Evolutionary conservation across 2,113 vertebrate genomes (phyloP).

Genomic region (Peucedramus taeniatus): DNA sequence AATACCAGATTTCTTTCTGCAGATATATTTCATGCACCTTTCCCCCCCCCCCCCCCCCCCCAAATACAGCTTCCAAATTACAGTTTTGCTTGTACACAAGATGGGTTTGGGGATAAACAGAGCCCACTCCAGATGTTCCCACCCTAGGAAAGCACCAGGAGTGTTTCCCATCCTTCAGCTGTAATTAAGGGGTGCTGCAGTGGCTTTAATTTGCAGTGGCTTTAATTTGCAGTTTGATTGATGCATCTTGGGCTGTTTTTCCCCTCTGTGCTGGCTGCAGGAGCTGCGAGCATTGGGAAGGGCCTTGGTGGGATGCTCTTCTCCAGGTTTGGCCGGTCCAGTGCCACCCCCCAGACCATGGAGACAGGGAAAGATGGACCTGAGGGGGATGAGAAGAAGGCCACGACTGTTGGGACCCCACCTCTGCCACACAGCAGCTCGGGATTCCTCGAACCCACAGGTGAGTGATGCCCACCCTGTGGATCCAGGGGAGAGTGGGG

Average conservation of each 20-base stretch:
- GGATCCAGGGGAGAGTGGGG: background rate
- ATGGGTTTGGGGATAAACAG: background rate
- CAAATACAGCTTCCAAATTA: background rate
- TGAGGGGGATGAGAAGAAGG: slow-evolving; percentile 81
- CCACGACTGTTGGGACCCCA: slow-evolving; percentile 63
- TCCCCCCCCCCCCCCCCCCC: rapidly evolving
- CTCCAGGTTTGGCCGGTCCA: slow-evolving; percentile 90
- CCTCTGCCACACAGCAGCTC: slow-evolving; percentile 77
- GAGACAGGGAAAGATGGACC: slow-evolving; percentile 77
- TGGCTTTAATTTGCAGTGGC: background rate
- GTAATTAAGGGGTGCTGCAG: background rate
- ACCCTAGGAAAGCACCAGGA: slow-evolving; percentile 10
- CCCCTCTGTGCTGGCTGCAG: slow-evolving; percentile 56
- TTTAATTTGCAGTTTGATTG: background rate
- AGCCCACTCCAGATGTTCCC: background rate
- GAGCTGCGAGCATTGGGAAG: slow-evolving; percentile 94
- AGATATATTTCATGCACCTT: background rate
- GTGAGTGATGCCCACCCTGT: slow-evolving; percentile 66
- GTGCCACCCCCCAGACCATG: slow-evolving; percentile 70
- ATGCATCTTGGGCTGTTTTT: background rate
- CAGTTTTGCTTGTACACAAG: background rate
- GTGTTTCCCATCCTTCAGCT: background rate
- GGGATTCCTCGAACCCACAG: slow-evolving; percentile 77
- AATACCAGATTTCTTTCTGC: background rate
- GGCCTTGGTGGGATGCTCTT: slow-evolving; percentile 96